Evolutionary conservation across 2,797 vertebrate genomes (phyloP).

Genomic region (Tragopan temminckii): DNA sequence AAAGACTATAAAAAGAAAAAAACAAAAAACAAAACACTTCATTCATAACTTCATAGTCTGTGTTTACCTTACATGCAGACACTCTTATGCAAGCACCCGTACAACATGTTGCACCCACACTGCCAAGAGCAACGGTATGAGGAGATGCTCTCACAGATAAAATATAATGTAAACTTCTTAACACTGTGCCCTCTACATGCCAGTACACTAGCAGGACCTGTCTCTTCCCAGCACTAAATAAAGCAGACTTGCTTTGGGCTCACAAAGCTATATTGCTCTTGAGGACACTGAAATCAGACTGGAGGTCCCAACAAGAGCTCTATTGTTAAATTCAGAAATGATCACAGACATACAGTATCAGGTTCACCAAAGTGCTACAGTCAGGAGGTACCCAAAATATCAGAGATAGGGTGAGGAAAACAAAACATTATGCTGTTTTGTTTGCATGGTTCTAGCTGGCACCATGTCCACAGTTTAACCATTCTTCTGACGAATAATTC

Average conservation of each 20-base stretch:
- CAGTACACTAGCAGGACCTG: neutral
- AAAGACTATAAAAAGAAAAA: neutral
- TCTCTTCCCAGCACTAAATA: slow-evolving; percentile 2
- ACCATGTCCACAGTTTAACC: neutral
- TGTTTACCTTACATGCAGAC: neutral
- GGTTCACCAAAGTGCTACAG: neutral
- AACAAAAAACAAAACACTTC: neutral
- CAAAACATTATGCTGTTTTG: neutral
- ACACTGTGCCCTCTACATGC: neutral
- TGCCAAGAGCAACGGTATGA: accelerated
- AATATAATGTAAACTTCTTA: neutral
- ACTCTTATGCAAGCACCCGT: neutral
- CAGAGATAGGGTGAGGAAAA: neutral
- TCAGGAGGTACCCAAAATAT: neutral
- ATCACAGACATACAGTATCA: neutral
- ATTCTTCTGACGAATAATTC: neutral
- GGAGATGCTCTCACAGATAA: neutral
- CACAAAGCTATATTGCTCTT: neutral
- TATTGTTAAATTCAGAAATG: neutral
- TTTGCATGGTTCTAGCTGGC: neutral
- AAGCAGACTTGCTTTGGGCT: neutral
- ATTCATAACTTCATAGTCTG: neutral
- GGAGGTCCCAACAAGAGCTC: neutral
- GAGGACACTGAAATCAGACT: neutral
- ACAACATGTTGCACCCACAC: accelerated